These are phyloP conservation scores for Chiroxiphia lanceolata DNA, from an alignment of 2,797 vertebrate genomes.

Conservation along the genomic window DNA sequence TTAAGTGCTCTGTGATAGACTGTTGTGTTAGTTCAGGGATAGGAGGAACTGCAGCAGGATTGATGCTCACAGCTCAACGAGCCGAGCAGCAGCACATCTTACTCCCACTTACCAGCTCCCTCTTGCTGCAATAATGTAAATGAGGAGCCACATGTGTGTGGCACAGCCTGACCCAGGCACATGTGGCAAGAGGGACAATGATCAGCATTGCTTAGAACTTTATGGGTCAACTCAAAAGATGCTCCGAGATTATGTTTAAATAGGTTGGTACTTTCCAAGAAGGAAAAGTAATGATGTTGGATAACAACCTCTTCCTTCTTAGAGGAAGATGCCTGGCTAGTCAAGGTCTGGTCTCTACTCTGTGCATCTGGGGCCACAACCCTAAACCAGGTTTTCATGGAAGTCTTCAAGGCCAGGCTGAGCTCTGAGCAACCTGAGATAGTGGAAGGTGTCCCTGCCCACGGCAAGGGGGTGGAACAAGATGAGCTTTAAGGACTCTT, in stretches of 20 bases:
- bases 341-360: not conserved
- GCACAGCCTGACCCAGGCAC: not conserved
- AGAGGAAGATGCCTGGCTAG: not conserved
- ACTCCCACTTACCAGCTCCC: constrained; percentile 49
- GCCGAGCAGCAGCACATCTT: not conserved
- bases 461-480: not conserved
- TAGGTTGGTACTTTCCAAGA: not conserved
- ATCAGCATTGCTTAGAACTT: not conserved
- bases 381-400: not conserved
- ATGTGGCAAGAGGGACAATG: not conserved
- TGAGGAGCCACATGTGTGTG: not conserved
- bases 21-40: not conserved
- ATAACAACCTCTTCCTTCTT: not conserved
- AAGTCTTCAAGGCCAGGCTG: not conserved
- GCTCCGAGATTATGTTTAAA: not conserved
- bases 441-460: not conserved
- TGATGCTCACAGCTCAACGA: constrained; percentile 13
- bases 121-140: constrained; percentile 47
- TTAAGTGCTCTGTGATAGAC: constrained; percentile 3
- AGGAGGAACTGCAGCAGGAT: not conserved
- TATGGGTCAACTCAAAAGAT: not conserved
- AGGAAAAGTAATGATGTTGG: not conserved
- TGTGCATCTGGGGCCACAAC: not conserved
- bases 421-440: not conserved
- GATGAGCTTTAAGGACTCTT: not conserved